These are phyloP conservation scores for Sciurus vulgaris DNA, from an alignment of 2,797 vertebrate species.

Conservation along the genomic window DNA sequence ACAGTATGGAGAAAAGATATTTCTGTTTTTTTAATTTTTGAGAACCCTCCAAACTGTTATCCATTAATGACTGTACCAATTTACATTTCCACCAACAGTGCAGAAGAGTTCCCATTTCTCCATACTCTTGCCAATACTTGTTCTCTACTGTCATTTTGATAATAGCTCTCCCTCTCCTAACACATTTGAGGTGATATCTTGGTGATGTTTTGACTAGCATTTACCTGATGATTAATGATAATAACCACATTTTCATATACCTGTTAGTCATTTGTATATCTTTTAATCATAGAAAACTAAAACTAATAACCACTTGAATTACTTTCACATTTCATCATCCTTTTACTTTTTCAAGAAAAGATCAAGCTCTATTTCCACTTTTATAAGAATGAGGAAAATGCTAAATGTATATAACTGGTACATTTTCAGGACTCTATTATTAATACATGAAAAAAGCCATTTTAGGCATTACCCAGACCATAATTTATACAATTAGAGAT, in stretches of 20 bases:
- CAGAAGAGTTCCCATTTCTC: neutral
- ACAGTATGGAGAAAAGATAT: neutral
- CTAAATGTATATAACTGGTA: neutral
- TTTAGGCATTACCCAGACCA: slow-evolving; percentile 22
- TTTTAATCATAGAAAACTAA: slow-evolving; percentile 13
- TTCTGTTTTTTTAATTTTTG: neutral
- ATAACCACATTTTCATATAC: neutral
- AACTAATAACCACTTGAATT: slow-evolving; percentile 7
- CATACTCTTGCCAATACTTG: neutral
- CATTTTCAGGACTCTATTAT: neutral
- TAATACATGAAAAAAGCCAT: slow-evolving; percentile 29
- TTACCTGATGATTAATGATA: neutral
- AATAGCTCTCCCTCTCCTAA: neutral
- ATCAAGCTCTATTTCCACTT: slow-evolving; percentile 12
- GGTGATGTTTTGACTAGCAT: neutral
- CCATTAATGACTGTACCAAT: neutral
- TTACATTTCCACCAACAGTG: neutral
- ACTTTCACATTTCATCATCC: neutral
- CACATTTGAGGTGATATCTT: neutral
- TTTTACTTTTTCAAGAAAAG: slow-evolving; percentile 44
- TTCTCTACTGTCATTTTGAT: neutral
- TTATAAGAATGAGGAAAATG: slow-evolving; percentile 53
- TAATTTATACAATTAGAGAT: slow-evolving; percentile 54
- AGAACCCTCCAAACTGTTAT: neutral
- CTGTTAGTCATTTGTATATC: neutral